phyloP scores from a whole-genome alignment of 2,888 invertebrate species.

The Agriotes lineatus region DNA sequence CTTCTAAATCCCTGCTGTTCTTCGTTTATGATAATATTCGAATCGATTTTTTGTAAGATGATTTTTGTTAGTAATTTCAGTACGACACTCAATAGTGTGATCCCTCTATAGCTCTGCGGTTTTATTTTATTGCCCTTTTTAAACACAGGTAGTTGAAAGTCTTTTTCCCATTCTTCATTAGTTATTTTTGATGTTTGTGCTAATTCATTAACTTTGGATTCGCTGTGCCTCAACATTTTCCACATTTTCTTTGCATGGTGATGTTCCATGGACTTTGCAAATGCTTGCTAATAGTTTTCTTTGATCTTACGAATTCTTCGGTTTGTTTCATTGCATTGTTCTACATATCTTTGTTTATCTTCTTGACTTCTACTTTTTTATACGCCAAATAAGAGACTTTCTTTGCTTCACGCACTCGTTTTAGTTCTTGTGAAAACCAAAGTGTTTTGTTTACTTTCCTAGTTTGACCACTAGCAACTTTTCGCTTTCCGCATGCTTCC shows the following conservation, averaged over 20 bases:
- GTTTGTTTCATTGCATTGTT: background rate
- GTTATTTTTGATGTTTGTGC: background rate
- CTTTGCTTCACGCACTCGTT: background rate
- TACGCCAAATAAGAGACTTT: too few species aligned
- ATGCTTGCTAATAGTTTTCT: background rate
- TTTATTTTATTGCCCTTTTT: background rate
- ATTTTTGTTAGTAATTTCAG: background rate
- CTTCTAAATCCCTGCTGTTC: background rate
- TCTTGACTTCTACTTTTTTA: background rate
- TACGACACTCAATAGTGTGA: background rate
- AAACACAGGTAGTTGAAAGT: background rate
- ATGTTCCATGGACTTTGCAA: background rate
- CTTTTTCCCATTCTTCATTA: background rate
- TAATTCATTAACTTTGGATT: background rate
- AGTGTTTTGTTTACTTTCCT: too few species aligned
- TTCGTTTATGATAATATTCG: background rate
- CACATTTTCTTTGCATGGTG: background rate
- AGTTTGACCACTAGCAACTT: background rate
- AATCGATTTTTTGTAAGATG: background rate
- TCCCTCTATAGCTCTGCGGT: background rate
- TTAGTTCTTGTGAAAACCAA: too few species aligned
- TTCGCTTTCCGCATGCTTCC: too few species aligned
- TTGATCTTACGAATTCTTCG: too few species aligned
- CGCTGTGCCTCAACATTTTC: background rate
- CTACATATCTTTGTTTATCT: too few species aligned